These are phyloP conservation scores for Nyctibius grandis DNA, from an alignment of 2,797 vertebrate genomes.

Conservation along the genomic window DNA sequence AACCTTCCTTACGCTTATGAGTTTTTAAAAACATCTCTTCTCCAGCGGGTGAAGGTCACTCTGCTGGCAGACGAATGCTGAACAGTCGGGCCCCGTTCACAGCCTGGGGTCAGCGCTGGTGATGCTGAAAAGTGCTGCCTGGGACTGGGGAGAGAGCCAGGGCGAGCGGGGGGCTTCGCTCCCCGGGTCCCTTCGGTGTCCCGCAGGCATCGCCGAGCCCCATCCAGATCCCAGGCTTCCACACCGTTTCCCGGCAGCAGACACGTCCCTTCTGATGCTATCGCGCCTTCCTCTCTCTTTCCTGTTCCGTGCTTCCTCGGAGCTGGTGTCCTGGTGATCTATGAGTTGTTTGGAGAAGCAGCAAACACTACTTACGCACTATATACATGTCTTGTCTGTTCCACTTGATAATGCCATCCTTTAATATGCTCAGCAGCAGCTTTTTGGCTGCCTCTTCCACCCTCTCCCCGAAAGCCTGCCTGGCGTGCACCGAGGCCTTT, in stretches of 20 bases:
- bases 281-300: background rate
- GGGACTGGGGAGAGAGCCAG: background rate
- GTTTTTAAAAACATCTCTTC: conserved; percentile 53
- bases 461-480: background rate
- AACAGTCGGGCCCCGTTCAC: background rate
- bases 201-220: rapidly evolving
- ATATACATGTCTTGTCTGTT: conserved; percentile 54
- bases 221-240: background rate
- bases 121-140: conserved; percentile 2
- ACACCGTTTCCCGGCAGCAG: background rate
- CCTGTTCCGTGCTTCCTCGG: background rate
- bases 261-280: background rate
- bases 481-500: background rate
- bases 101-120: conserved; percentile 27
- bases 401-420: conserved; percentile 64
- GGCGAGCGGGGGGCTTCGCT: background rate
- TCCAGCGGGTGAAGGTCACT: conserved; percentile 63
- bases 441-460: conserved; percentile 45
- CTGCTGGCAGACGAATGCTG: conserved; percentile 35
- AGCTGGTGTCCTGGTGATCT: conserved; percentile 59
- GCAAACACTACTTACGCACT: conserved; percentile 39
- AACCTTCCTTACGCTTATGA: conserved; percentile 44
- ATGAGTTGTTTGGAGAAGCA: conserved; percentile 61
- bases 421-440: conserved; percentile 66
- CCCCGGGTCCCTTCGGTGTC: background rate